Percentiles rank a stretch among this genome's conserved stretches.
Conservation (phyloP, 2,888 invertebrate genomes). For the Cylindroiulus punctatus region DNA sequence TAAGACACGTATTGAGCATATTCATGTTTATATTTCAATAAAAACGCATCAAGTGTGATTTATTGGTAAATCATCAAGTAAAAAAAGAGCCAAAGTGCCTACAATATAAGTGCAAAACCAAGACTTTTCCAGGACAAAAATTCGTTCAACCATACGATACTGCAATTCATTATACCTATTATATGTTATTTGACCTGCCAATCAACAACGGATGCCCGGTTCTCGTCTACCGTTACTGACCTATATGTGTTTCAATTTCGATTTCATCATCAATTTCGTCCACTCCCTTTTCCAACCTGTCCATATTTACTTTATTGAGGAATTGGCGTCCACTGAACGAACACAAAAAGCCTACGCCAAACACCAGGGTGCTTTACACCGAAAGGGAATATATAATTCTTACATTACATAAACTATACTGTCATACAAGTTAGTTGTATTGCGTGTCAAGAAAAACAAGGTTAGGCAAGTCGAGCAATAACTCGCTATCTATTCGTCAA, state of each 20-base stretch:
- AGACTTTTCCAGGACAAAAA: not conserved
- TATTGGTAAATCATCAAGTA: not conserved
- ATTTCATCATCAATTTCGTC: slow-evolving; percentile 21
- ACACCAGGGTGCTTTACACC: slow-evolving; percentile 44
- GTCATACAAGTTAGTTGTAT: slow-evolving; percentile 24
- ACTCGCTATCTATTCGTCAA: not conserved
- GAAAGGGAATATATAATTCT: not conserved
- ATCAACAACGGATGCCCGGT: not conserved
- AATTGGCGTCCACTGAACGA: not conserved
- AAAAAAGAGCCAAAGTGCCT: not conserved
- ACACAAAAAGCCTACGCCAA: slow-evolving; percentile 24
- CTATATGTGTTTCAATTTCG: slow-evolving; percentile 22
- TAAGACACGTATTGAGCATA: too few relatives aligned
- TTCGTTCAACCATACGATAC: not conserved
- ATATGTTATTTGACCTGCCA: not conserved
- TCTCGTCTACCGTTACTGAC: not conserved
- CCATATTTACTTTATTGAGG: not conserved
- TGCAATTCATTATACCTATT: not conserved
- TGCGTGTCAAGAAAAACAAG: slow-evolving; percentile 36
- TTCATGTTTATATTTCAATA: not conserved
- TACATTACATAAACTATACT: slow-evolving; percentile 21
- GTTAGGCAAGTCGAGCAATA: slow-evolving; percentile 37
- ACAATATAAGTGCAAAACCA: not conserved
- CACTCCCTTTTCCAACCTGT: slow-evolving; percentile 30
- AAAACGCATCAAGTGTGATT: not conserved